Base-by-base conservation (phyloP, 2,113 vertebrate genomes). In the Rhizomys pruinosus region DNA sequence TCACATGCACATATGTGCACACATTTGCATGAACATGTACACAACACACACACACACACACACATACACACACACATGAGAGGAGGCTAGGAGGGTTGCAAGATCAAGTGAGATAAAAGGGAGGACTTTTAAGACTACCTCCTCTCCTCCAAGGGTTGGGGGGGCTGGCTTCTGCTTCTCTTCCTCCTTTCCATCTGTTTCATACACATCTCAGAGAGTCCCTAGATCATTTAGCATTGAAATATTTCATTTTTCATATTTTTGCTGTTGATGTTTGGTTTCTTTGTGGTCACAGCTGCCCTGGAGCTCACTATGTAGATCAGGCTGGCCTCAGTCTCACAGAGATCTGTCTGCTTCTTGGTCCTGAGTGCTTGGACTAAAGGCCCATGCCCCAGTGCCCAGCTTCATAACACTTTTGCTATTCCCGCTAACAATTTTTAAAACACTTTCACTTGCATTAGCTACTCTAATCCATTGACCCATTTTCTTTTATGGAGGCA, bases 401-500 rank as follows among this genome's bases (percentile, higher is more conserved):
- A n/a, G n/a, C n/a, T 22, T 57, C 20, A 39, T 63, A 80, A 55
- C 16, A 74, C 8, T 82, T 68, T 80, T 87, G 20, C 61, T 63
- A 57, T 68, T 73, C 4, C 27, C 20, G 34, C 9, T 19, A 80
- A 61, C 3, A 37, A 34, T 68, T n/a, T 39, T 68, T n/a, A 84
- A 52, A 93, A 80, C 27, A 61, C 34, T 79, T 91, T 81, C 61
- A 88, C 2, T 90, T 94, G 8, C 7, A 52, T 59, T 63, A 93
- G 12, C 11, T 85, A 25, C 7, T 61, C 7, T 82, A 37, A 87
- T 17, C 16, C 57, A 73, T 73, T 72, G 17, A 27, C 34, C 25
- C 19, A 0, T 61, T 77, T 73, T 59, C 34, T 25, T 64, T 64
- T 61, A 81, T 89, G 22, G 69, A 90, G 22, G 69, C 20, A 59